Conservation (phyloP, 1,140 invertebrate genomes). For the Procambarus clarkii region DNA sequence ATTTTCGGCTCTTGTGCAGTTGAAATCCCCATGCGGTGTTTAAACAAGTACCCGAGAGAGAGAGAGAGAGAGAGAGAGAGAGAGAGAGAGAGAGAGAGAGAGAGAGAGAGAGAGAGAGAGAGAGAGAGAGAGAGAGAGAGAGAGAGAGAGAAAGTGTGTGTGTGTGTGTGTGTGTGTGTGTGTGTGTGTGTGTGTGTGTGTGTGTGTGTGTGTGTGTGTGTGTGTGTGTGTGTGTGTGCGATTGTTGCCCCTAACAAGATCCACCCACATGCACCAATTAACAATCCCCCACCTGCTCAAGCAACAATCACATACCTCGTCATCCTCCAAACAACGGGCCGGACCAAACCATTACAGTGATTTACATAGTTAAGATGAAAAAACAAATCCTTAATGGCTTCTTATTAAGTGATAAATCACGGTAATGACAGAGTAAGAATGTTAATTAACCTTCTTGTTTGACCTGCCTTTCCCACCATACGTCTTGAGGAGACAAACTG, state of each 20-base stretch:
- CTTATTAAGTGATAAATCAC: slow-evolving; percentile 38
- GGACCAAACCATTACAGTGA: background rate
- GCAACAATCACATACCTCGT: too few relatives aligned
- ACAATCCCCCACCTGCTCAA: too few relatives aligned
- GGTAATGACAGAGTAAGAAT: slow-evolving; percentile 20
- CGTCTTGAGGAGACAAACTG: background rate
- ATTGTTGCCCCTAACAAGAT: background rate
- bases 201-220: background rate
- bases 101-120: too few relatives aligned
- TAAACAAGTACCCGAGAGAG: too few relatives aligned
- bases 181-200: too few relatives aligned
- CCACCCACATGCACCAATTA: too few relatives aligned
- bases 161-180: background rate
- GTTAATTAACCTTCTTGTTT: slow-evolving; percentile 26
- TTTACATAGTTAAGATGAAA: slow-evolving; percentile 23
- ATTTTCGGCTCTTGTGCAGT: background rate
- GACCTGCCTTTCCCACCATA: background rate
- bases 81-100: too few relatives aligned
- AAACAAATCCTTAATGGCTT: slow-evolving; percentile 11
- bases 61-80: too few relatives aligned
- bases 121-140: too few relatives aligned
- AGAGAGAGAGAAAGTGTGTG: background rate
- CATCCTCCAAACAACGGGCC: background rate
- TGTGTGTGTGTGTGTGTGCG: background rate
- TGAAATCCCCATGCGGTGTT: too few relatives aligned